Base-by-base conservation (phyloP, 2,113 vertebrate genomes). In the Dipodomys ordii region DNA sequence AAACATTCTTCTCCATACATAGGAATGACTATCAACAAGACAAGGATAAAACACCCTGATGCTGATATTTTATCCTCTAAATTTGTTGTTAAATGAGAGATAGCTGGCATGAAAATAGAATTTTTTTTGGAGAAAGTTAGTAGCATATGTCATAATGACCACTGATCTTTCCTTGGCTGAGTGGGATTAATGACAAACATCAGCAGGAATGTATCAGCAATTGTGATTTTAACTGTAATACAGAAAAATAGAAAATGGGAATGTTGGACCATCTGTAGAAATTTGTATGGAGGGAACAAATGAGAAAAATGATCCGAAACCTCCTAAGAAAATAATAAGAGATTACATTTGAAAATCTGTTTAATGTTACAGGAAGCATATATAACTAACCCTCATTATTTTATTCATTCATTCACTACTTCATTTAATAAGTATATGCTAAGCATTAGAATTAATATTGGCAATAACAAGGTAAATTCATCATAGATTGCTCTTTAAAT, bases 1-100 rank as follows among this genome's bases (percentile, higher is more conserved):
- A 94, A 78, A 95, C 96, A 94, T 96, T 95, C 92, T 95, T 39
- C 91, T 95, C 78, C 57, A 82, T 95, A 64, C 46, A 84, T 84
- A 96, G 84, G 77, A 94, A 92, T 57, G 85, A 96, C 60, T 90
- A 96, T 95, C 7, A 23, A 3, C 80, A 90, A 92, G 35, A 53
- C 28, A n/a, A 4, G 68, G 68, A 88, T 83, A 72, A 87, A 89
- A 90, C 77, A 3, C 6, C 53, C 44, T 25, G 46, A 88, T 84
- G 87, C 91, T 92, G 83, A 87, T n/a, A 71, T 84, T 67, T 79
- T 77, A 84, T 78, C 15, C 32, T 23, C 62, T 18, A 78, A 72
- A 25, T 92, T 79, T 81, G 78, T n/a, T 95, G 79, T 79, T 81
- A 87, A 83, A 83, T 87, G 87, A 57, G 53, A 92, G 84, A 72